Conservation (phyloP, 1,140 invertebrate species). For the Lepeophtheirus salmonis region DNA sequence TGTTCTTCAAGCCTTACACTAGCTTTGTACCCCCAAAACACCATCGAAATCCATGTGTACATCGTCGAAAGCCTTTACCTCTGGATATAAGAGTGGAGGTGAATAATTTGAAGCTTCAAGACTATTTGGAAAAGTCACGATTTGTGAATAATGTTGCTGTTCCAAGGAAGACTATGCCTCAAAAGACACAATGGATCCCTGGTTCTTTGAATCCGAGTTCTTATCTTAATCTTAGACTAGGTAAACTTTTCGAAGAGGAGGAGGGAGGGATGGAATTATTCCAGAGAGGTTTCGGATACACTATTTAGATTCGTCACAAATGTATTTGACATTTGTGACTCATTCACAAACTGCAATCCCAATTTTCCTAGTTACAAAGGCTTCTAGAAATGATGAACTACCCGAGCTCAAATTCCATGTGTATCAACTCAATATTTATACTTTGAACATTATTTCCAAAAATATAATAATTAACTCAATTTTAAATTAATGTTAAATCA, state of each 20-base stretch:
- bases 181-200: background rate
- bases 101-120: background rate
- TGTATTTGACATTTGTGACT: conserved; percentile 10
- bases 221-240: conserved; percentile 4
- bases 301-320: conserved; percentile 15
- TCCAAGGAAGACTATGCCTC: background rate
- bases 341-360: conserved; percentile 1
- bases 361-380: background rate
- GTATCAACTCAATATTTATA: too few species aligned
- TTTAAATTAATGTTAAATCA: too few species aligned
- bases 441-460: too few species aligned
- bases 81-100: background rate
- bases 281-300: conserved; percentile 8
- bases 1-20: background rate
- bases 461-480: too few species aligned
- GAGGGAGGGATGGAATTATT: background rate
- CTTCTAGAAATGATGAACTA: too few species aligned
- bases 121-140: conserved; percentile 11
- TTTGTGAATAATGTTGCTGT: background rate
- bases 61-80: background rate
- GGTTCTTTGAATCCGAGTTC: background rate
- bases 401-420: too few species aligned
- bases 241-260: conserved; percentile 7
- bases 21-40: background rate
- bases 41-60: background rate